Base-by-base conservation (phyloP, 2,888 invertebrate genomes). In the Drosophila neotestacea region DNA sequence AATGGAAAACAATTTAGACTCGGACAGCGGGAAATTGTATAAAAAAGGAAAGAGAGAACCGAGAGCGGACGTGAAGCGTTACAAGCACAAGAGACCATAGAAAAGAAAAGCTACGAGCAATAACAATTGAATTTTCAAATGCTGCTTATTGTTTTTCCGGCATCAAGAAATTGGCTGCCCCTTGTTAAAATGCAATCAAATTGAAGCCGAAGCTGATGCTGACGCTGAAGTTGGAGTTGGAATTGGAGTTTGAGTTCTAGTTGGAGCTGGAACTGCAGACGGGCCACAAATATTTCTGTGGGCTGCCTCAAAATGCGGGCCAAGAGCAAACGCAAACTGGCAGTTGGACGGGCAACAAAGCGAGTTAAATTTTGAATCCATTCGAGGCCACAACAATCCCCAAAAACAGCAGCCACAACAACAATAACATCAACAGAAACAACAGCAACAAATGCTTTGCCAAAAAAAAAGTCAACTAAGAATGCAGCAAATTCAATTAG, bases 161-260 rank as follows among this genome's bases (percentile, higher is more conserved):
- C 68, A 62, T 54, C 61, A 61, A 70, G 74, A 82, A 88, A 88
- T 83, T 88, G 83, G 82, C 88, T 76, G 61, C 58, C 80, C 77
- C 80, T 85, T 85, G 88, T 88, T 83, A 88, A 83, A 83, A 85
- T 88, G 86, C 83, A 83, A 83, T 83, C 89, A 83, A 88, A 85
- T 88, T 82, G 77, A 71, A 73, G 79, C 48, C 72, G 69, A 71
- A 70, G 68, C n/a, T 38, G 16, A 9, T 44, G 58, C n/a, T 44
- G 61, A 16, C 13, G 42, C 16, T 61, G 46, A 42, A 50, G 68
- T 55, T 59, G 16, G 11, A 50, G 58, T 16, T 44, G 61, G 28
- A 34, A 34, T 22, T 64, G 46, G 46, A 50, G 68, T 55, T 59
- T 42, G 32, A 34, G 60, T 22, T 39, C 11, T 5, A 47, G 50